Evolutionary conservation across 2,888 invertebrate species (phyloP).

Genomic region (Nematopogon swammerdamellus): DNA sequence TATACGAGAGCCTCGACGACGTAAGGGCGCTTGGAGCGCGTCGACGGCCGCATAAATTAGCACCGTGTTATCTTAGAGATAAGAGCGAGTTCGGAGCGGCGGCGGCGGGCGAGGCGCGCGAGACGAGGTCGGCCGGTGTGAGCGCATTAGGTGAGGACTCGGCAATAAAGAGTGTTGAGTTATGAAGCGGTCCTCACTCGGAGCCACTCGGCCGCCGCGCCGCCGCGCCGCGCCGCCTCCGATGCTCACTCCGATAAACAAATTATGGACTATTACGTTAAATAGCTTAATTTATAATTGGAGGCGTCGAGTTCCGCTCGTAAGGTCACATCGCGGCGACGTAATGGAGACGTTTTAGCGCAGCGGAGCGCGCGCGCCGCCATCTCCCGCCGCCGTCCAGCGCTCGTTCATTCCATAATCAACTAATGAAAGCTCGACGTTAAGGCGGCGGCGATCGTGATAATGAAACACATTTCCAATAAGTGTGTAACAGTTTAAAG

Average conservation of each 20-base stretch:
- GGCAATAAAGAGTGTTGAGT: constrained; percentile 55
- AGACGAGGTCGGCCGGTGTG: constrained; percentile 39
- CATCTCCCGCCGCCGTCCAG: too few species aligned
- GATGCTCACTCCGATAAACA: constrained; percentile 57
- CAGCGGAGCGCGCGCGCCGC: too few species aligned
- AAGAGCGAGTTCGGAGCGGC: background rate
- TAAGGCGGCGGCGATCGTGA: too few species aligned
- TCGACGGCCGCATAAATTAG: background rate
- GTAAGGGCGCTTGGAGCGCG: background rate
- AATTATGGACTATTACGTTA: constrained; percentile 54
- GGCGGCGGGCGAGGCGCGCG: too few species aligned
- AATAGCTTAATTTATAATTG: constrained; percentile 56
- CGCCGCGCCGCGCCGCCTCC: constrained; percentile 21
- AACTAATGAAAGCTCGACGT: too few species aligned
- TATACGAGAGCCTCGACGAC: constrained; percentile 26
- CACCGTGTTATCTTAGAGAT: background rate
- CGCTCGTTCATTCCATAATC: too few species aligned
- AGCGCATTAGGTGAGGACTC: constrained; percentile 23
- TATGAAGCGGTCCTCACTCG: constrained; percentile 37
- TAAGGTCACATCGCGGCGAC: too few species aligned
- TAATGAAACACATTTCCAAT: too few species aligned
- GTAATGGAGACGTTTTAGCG: too few species aligned
- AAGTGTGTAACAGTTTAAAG: too few species aligned
- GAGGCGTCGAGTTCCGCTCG: constrained; percentile 43
- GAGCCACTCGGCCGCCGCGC: too few species aligned